These are phyloP conservation scores for Galeopsomyia nigrocyanea DNA, from an alignment of 2,888 invertebrate genomes.

Conservation along the genomic window DNA sequence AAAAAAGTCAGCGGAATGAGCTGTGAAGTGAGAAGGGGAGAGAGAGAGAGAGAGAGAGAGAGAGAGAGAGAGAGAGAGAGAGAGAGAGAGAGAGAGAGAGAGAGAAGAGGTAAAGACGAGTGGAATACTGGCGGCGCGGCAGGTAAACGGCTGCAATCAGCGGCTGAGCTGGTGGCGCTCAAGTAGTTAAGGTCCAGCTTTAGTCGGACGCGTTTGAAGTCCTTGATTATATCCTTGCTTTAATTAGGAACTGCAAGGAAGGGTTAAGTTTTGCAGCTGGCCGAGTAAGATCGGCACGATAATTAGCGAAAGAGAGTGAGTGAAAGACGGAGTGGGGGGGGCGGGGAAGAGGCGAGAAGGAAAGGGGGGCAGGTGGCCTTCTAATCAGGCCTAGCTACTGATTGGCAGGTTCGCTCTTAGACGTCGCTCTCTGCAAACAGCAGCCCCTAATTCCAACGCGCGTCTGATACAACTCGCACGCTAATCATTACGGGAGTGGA, in stretches of 20 bases:
- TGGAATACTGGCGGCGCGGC: not conserved
- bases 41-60: no score
- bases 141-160: constrained; percentile 26
- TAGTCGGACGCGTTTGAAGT: constrained; percentile 49
- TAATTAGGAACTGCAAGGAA: constrained; percentile 51
- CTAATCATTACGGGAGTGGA: constrained; percentile 46
- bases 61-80: no score
- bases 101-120: not conserved
- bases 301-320: constrained; percentile 28
- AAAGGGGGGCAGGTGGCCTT: constrained; percentile 54
- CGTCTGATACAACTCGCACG: constrained; percentile 43
- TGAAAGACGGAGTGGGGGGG: constrained; percentile 12
- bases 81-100: not conserved
- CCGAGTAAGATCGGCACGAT: constrained; percentile 55
- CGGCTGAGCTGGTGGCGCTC: constrained; percentile 11
- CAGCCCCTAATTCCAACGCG: constrained; percentile 59
- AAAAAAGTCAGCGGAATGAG: no score
- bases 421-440: constrained; percentile 57
- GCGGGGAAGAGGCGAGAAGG: constrained; percentile 28
- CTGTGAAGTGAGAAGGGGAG: no score
- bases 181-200: constrained; percentile 42
- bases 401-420: constrained; percentile 53
- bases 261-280: constrained; percentile 57
- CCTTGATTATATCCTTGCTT: constrained; percentile 54
- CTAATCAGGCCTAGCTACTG: constrained; percentile 66